Percentiles rank a stretch among this genome's conserved stretches.
These are phyloP conservation scores for Cygnus atratus DNA, from an alignment of 2,113 vertebrate genomes.

Conservation along the genomic window DNA sequence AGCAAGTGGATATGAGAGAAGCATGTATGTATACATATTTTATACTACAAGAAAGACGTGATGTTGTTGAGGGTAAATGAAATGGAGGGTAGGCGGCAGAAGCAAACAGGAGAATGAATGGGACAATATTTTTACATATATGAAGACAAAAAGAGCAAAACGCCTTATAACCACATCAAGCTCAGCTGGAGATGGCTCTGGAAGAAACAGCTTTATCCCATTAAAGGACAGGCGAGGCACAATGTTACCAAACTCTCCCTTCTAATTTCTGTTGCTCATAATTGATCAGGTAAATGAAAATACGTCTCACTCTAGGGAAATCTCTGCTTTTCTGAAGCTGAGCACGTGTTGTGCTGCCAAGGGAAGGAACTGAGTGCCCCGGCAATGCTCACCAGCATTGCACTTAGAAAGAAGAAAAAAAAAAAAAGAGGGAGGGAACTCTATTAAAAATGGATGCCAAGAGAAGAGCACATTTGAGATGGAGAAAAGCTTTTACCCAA, in stretches of 20 bases:
- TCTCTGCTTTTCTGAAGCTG: background rate
- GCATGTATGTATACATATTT: background rate
- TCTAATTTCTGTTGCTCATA: background rate
- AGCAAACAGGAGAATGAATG: background rate
- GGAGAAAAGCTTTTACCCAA: background rate
- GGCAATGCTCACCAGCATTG: background rate
- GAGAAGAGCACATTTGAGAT: background rate
- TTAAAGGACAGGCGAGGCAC: background rate
- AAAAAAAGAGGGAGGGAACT: background rate
- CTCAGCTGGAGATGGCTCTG: background rate
- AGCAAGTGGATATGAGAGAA: background rate
- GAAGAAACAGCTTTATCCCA: background rate
- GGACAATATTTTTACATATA: background rate
- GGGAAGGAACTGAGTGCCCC: background rate
- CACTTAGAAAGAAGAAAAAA: background rate
- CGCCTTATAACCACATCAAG: background rate
- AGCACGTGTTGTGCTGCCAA: background rate
- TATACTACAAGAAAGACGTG: background rate
- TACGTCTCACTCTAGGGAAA: background rate
- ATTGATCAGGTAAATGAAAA: background rate
- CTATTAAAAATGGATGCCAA: slow-evolving; percentile 8
- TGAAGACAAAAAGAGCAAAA: background rate
- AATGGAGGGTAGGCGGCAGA: background rate
- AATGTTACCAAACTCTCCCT: background rate
- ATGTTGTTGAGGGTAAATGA: background rate